Evolutionary conservation across 2,113 vertebrate genomes (phyloP).

Genomic region (Mustelus asterias): DNA sequence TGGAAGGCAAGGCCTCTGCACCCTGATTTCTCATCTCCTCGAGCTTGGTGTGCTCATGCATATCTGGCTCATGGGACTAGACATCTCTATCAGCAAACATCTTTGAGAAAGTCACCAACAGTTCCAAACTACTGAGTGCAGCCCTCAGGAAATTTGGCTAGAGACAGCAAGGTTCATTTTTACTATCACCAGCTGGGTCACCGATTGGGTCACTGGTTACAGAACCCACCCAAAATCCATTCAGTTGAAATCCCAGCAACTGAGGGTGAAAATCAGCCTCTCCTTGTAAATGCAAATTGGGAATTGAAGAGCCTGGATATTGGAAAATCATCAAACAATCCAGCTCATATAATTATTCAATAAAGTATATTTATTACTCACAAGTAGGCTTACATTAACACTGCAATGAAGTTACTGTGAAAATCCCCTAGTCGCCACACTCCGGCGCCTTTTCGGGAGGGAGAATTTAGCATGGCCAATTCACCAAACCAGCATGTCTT

Average conservation of each 20-base stretch:
- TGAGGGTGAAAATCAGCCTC: background rate
- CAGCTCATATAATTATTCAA: background rate
- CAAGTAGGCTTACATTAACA: no score
- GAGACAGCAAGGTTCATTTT: background rate
- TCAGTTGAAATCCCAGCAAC: background rate
- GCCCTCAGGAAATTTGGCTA: background rate
- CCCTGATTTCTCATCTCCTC: background rate
- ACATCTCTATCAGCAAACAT: background rate
- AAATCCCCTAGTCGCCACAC: no score
- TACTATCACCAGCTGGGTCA: background rate
- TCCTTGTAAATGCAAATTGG: background rate
- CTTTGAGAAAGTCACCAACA: background rate
- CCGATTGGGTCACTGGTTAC: background rate
- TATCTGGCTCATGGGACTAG: background rate
- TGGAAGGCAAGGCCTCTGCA: background rate
- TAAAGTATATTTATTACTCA: background rate
- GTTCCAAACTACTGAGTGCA: background rate
- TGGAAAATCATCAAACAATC: background rate
- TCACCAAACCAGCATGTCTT: no score
- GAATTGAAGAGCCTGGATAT: background rate
- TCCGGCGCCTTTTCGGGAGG: no score
- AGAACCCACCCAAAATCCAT: background rate
- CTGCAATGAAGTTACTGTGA: no score
- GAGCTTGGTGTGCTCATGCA: background rate
- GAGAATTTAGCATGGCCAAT: no score